phyloP scores from a whole-genome alignment of 2,797 vertebrate genomes.

The Cynodonichthys magdalenae region DNA sequence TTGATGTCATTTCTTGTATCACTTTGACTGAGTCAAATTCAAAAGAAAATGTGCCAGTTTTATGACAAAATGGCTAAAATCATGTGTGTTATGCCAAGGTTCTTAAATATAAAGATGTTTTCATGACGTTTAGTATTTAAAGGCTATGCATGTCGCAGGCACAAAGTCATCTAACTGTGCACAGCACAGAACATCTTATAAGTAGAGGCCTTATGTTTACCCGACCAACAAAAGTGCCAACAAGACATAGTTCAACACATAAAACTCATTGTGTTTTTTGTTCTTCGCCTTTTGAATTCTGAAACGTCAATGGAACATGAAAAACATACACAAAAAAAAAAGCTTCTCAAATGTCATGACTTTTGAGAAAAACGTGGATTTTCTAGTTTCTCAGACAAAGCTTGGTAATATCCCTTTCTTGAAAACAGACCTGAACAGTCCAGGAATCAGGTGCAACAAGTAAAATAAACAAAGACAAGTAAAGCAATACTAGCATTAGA shows the following conservation, averaged over 20 bases:
- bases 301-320: slow-evolving; percentile 1
- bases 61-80: too few relatives aligned
- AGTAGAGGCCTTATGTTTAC: too few relatives aligned
- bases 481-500: background rate
- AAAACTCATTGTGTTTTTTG: background rate
- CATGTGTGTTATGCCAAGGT: too few relatives aligned
- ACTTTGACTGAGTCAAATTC: too few relatives aligned
- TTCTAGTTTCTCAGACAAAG: slow-evolving; percentile 53
- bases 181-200: too few relatives aligned
- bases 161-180: background rate
- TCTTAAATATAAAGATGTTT: too few relatives aligned
- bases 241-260: too few relatives aligned
- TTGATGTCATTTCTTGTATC: too few relatives aligned
- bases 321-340: slow-evolving; percentile 27
- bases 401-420: slow-evolving; percentile 19
- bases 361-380: slow-evolving; percentile 72
- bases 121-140: too few relatives aligned
- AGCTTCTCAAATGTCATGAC: slow-evolving; percentile 63
- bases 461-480: background rate
- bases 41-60: too few relatives aligned
- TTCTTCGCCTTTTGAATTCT: slow-evolving; percentile 21
- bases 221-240: too few relatives aligned
- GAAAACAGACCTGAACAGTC: slow-evolving; percentile 34
- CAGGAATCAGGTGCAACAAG: background rate
- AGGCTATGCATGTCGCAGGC: too few relatives aligned